These are phyloP conservation scores for Gobionotothen gibberifrons DNA, from an alignment of 2,797 vertebrate genomes.

Conservation along the genomic window DNA sequence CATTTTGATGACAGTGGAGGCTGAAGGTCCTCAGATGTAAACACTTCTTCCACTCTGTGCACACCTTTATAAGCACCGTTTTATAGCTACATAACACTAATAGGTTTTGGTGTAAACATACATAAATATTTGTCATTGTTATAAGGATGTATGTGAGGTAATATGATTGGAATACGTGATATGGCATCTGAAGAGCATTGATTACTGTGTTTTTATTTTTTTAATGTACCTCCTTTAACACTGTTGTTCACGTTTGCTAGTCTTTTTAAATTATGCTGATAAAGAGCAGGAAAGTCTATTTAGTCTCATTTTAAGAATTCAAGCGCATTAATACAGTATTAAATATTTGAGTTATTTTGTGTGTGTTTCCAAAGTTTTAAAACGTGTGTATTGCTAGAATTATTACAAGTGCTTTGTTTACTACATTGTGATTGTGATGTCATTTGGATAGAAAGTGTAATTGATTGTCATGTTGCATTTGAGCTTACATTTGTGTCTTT, in stretches of 20 bases:
- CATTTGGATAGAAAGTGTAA: slow-evolving; percentile 47
- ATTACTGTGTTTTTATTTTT: slow-evolving; percentile 49
- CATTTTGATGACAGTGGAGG: not conserved
- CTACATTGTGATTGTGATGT: slow-evolving; percentile 58
- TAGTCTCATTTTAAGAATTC: slow-evolving; percentile 55
- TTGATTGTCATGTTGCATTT: slow-evolving; percentile 48
- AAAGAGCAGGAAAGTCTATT: slow-evolving; percentile 55
- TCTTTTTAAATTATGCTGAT: slow-evolving; percentile 75
- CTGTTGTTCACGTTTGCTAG: slow-evolving; percentile 67
- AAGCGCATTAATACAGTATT: slow-evolving; percentile 47
- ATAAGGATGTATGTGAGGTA: slow-evolving; percentile 44
- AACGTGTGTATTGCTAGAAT: slow-evolving; percentile 24
- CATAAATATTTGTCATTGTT: slow-evolving; percentile 36
- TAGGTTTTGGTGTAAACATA: slow-evolving; percentile 37
- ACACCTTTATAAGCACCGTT: slow-evolving; percentile 36
- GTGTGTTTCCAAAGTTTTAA: slow-evolving; percentile 39
- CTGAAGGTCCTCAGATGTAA: slow-evolving; percentile 26
- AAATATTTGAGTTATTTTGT: slow-evolving; percentile 56
- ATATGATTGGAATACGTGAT: slow-evolving; percentile 29
- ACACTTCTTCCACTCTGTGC: slow-evolving; percentile 24
- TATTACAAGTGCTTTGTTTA: slow-evolving; percentile 62
- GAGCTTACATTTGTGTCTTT: slow-evolving; percentile 52
- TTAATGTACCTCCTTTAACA: slow-evolving; percentile 65
- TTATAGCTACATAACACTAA: slow-evolving; percentile 44
- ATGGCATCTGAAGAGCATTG: slow-evolving; percentile 34